phyloP scores from a whole-genome alignment of 2,888 invertebrate genomes.

The Creontiades dilutus region DNA sequence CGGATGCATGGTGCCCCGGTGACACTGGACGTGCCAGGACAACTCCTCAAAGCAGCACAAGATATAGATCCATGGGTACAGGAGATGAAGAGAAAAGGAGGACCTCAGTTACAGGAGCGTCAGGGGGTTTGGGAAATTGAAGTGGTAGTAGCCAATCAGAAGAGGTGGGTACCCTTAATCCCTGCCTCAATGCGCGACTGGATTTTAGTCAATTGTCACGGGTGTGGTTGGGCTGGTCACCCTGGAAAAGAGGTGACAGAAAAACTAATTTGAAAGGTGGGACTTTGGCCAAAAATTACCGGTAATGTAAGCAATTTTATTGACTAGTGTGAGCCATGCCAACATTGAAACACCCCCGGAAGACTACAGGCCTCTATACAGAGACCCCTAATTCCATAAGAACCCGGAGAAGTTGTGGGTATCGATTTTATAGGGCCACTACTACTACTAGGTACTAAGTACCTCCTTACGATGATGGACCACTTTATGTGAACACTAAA shows the following conservation, averaged over 20 bases:
- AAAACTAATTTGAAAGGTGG: conserved; percentile 75
- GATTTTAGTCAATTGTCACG: too few relatives aligned
- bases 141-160: too few relatives aligned
- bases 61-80: too few relatives aligned
- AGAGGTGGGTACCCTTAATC: neutral
- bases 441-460: too few relatives aligned
- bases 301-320: conserved; percentile 77
- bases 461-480: too few relatives aligned
- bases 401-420: too few relatives aligned
- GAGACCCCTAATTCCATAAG: conserved; percentile 77
- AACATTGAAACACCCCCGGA: conserved; percentile 76
- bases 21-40: too few relatives aligned
- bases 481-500: too few relatives aligned
- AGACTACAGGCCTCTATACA: conserved; percentile 77
- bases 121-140: neutral
- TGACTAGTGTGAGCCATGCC: conserved; percentile 77
- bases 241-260: conserved; percentile 76
- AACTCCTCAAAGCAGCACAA: too few relatives aligned
- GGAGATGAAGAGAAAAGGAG: neutral
- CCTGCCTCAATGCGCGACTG: too few relatives aligned
- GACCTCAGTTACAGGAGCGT: neutral
- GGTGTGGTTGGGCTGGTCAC: conserved; percentile 76
- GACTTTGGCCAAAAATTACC: conserved; percentile 77
- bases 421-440: too few relatives aligned
- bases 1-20: too few relatives aligned